Base-by-base conservation (phyloP, 2,797 vertebrate genomes). In the Erithacus rubecula region DNA sequence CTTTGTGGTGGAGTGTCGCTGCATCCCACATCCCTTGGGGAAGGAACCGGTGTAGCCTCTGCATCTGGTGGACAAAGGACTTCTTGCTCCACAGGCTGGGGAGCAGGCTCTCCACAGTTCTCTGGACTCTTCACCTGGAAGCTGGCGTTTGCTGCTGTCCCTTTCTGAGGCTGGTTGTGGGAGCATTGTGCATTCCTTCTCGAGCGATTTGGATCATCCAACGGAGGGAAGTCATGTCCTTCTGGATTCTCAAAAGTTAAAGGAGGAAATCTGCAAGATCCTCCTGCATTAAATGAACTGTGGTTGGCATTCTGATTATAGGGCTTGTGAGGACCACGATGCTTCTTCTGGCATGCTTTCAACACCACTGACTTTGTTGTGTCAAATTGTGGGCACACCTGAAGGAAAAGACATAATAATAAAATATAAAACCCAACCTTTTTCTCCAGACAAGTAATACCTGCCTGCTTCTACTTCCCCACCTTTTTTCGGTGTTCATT, bases 351-450 rank as follows among this genome's bases (percentile, higher is more conserved):
- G 49, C 91, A 67, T n/a, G 64, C 74, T 80, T 94, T 94, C 86
- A 85, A 81, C 65, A 80, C 64, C 96, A 65, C 17, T 58, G 79
- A 53, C 39, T 58, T n/a, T 11, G 80, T 76, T 69, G 64, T 94
- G 53, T 98, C 98, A 97, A 99, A 99, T 56, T 99, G 98, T 72
- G 99, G 98, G 62, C 90, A 98, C 11, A 99, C 98, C 99, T 99
- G 80, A 77, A 90, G 59, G 51, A 44, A 68, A 83, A 94, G 37
- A 76, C 8, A 41, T 13, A 59, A 32, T 13, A 67, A 37, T 20
- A n/a, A 83, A 18, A 62, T 30, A 37, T 52, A 65, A 58, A 24
- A 2, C 1, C 4, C 27, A 56, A 27, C 12, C 23, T 4, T 68
- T 89, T 85, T 60, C n/a, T 47, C 29, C 37, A 52, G 36, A 34